phyloP scores from a whole-genome alignment of 2,888 invertebrate species.

The Eupithecia dodoneata region DNA sequence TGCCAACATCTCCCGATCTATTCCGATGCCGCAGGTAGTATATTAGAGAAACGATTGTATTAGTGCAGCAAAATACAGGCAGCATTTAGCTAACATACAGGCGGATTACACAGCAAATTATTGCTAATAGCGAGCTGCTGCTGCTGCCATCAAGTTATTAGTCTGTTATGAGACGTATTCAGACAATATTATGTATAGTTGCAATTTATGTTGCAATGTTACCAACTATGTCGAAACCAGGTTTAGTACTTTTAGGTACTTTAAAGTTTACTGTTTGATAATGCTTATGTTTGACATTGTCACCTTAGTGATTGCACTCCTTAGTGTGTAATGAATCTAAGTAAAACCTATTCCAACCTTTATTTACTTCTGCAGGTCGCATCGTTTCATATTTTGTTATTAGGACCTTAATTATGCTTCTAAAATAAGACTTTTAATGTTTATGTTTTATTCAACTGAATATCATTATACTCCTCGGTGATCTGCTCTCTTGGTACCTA shows the following conservation, averaged over 20 bases:
- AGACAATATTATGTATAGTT: slow-evolving; percentile 1
- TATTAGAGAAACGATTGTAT: slow-evolving; percentile 23
- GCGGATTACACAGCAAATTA: neutral
- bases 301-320: too few species aligned
- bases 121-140: slow-evolving; percentile 18
- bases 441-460: too few species aligned
- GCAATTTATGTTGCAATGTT: neutral
- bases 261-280: neutral
- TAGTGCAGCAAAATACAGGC: slow-evolving; percentile 1
- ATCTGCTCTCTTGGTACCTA: too few species aligned
- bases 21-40: slow-evolving; percentile 12
- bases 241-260: neutral
- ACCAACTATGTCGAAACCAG: neutral
- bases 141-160: neutral
- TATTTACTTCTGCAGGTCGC: too few species aligned
- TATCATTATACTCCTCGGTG: too few species aligned
- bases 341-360: too few species aligned
- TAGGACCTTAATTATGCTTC: too few species aligned
- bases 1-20: neutral
- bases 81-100: slow-evolving; percentile 10
- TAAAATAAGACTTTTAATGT: too few species aligned
- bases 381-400: too few species aligned
- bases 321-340: too few species aligned
- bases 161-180: neutral
- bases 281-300: neutral